Base-by-base conservation (phyloP, 35 echinoderm and acorn worm genomes). In the Patiria miniata region DNA sequence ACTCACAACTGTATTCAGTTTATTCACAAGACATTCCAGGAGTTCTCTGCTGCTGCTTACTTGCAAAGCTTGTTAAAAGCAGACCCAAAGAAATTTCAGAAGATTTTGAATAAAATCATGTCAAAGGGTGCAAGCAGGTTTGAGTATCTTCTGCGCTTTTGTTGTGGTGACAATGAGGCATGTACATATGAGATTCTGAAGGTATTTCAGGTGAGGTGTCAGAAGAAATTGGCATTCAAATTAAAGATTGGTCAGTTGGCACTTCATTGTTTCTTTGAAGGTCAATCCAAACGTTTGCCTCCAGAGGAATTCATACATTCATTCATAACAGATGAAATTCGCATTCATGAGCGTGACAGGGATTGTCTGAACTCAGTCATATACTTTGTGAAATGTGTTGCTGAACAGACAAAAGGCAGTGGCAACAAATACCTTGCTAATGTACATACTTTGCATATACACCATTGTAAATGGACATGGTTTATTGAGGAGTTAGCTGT, bases 1-100 rank as follows among this genome's bases (percentile, higher is more conserved):
- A 18, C 61, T 23, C 61, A 68, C 32, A 68, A 28, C 61, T n/a
- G 61, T 68, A 1, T 68, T 1, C n/a, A 29, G 61, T 68, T 68
- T 22, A 68, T 68, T 68, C 61, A 68, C 22, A 68, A 68, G 26
- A 68, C 61, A 10, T 68, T 68, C 26, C 61, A 68, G 61, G 61
- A 68, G 7, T 68, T 29, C 22, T 68, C 16, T 33, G 61, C 61
- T 22, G 61, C 61, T 2, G 9, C 26, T 1, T 68, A 29, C 61
- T 68, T n/a, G 16, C 61, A 68, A 68, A 22, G 26, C 32, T 33
- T 68, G 8, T 33, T 29, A 2, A 73, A 33, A 22, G 32, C 61
- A 0, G 61, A 33, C 21, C 8, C 0, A 29, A 22, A n/a, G 26
- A 22, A 68, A 33, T 68, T 68, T 22, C 61, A 68, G 32, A 68